Percentiles rank a stretch among this genome's conserved stretches.
Conservation (phyloP, 2,888 invertebrate genomes). For the Margaritifera margaritifera region DNA sequence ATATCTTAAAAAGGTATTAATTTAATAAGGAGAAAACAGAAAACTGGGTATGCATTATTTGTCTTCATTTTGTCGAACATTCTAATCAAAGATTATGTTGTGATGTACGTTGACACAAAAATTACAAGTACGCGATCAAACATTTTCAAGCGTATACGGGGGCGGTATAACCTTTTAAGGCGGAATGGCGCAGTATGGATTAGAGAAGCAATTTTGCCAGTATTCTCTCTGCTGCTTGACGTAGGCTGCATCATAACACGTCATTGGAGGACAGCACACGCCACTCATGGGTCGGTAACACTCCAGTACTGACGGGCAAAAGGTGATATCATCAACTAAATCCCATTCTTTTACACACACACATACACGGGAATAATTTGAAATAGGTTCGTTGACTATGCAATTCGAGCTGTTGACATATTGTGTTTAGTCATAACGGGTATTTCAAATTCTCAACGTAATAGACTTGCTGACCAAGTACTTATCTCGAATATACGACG, state of each 20-base stretch:
- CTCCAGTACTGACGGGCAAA: slow-evolving; percentile 19
- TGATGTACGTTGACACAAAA: slow-evolving; percentile 10
- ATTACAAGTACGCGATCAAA: neutral
- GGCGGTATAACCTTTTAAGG: slow-evolving; percentile 14
- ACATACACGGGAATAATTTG: too few relatives aligned
- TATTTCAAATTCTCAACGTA: too few relatives aligned
- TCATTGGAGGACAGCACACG: slow-evolving; percentile 37
- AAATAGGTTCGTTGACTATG: too few relatives aligned
- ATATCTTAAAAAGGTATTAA: too few relatives aligned
- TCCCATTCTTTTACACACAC: too few relatives aligned
- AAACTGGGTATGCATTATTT: too few relatives aligned
- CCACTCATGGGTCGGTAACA: slow-evolving; percentile 40
- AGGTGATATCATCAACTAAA: neutral
- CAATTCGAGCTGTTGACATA: too few relatives aligned
- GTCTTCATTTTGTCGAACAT: too few relatives aligned
- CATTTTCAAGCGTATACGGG: neutral
- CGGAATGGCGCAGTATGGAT: slow-evolving; percentile 27
- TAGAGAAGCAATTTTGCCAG: slow-evolving; percentile 31
- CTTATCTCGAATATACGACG: too few relatives aligned
- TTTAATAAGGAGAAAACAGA: too few relatives aligned
- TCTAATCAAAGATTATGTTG: slow-evolving; percentile 10
- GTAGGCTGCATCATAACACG: slow-evolving; percentile 36
- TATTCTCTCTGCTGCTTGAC: slow-evolving; percentile 35
- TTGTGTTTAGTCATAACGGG: too few relatives aligned
- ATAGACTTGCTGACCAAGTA: too few relatives aligned